Percentiles rank a stretch among this genome's conserved stretches.
Evolutionary conservation across 2,888 invertebrate species (phyloP).

Genomic region (Heteromyza rotundicornis): DNA sequence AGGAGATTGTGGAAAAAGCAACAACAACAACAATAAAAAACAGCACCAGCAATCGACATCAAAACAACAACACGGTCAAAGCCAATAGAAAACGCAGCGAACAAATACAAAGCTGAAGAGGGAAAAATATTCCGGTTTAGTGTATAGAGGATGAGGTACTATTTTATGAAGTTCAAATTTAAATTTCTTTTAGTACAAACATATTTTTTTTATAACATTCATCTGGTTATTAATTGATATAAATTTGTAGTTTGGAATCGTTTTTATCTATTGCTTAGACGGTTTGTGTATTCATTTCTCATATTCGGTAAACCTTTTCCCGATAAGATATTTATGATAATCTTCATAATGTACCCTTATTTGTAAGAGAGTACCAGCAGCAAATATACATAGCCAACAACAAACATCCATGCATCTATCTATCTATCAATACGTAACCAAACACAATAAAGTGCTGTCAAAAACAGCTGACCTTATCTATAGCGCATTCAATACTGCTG

Average conservation of each 20-base stretch:
- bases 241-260: too few species aligned
- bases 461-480: slow-evolving; percentile 43
- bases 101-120: not conserved
- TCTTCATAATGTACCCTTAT: too few species aligned
- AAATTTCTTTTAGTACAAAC: too few species aligned
- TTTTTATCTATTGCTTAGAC: too few species aligned
- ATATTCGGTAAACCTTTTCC: too few species aligned
- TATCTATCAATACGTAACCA: slow-evolving; percentile 16
- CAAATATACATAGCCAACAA: not conserved
- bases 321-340: too few species aligned
- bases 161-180: too few species aligned
- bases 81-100: slow-evolving; percentile 2
- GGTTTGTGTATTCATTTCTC: too few species aligned
- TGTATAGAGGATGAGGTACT: too few species aligned
- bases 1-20: not conserved
- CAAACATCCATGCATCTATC: not conserved
- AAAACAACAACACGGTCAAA: slow-evolving; percentile 12
- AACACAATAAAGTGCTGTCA: slow-evolving; percentile 27
- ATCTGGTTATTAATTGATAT: too few species aligned
- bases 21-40: slow-evolving; percentile 7
- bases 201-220: too few species aligned
- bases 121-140: not conserved
- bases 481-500: not conserved
- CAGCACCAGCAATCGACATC: too few species aligned
- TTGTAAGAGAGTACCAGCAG: not conserved